Base-by-base conservation (phyloP, 2,113 vertebrate genomes). In the Halichoerus grypus region DNA sequence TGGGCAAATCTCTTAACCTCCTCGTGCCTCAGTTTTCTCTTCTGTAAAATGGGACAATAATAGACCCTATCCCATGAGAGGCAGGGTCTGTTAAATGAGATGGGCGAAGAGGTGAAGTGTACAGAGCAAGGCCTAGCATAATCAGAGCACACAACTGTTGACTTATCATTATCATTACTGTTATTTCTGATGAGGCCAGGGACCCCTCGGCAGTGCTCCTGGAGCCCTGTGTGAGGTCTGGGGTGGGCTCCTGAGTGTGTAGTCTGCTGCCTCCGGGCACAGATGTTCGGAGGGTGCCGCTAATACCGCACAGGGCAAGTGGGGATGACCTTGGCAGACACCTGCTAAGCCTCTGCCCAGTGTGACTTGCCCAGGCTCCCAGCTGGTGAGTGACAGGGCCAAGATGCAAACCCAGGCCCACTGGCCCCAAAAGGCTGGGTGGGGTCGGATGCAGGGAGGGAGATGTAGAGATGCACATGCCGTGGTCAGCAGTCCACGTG, bases 401-500 rank as follows among this genome's bases (percentile, higher is more conserved):
- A 1, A 31, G n/a, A n/a, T 51, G 63, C 67, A 63, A 4, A 39
- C 13, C 11, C 57, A 49, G 71, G 83, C 39, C 14, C 0, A 0
- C 80, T 1, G 22, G 21, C 69, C 57, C 22, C 8, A 1, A 16
- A 49, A 67, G 49, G 39, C 88, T 69, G 28, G 26, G 36, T 10
- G 46, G 51, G 80, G 46, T 0, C 14, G 53, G 72, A 42, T 1
- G 5, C 13, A 55, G 88, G 51, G 26, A 16, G 39, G 31, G 82
- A 49, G 15, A 21, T 33, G 61, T 71, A 24, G 77, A 90, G 55
- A 26, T 0, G 1, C 31, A 8, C 0, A 8, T 11, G 2, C 14
- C 3, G 0, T 11, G 1, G 42, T 26, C 67, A 33, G 31, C 24
- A 6, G 49, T 39, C 42, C 4, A 0, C 1, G 8, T 55, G 71